These are phyloP conservation scores for Bradypus variegatus DNA, from an alignment of 2,797 vertebrate genomes.

Conservation along the genomic window DNA sequence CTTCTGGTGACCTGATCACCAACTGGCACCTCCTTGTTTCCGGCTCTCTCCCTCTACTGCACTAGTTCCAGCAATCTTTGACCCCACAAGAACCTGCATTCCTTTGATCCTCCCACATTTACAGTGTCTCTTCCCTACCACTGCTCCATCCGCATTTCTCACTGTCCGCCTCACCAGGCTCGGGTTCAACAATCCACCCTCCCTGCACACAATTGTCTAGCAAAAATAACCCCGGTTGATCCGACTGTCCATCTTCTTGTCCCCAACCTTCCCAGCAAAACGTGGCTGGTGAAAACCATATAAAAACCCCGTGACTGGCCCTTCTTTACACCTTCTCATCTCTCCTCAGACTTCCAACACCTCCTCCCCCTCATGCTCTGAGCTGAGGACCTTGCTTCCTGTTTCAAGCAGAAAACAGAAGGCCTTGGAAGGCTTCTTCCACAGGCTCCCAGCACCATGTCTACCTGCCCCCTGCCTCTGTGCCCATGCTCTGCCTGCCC, in stretches of 20 bases:
- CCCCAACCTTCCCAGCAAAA: not conserved
- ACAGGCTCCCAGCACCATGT: rapidly evolving
- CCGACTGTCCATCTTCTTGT: not conserved
- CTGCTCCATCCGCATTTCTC: not conserved
- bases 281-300: not conserved
- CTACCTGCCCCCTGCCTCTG: not conserved
- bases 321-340: not conserved
- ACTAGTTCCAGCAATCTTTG: not conserved
- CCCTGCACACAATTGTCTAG: not conserved
- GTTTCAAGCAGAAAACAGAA: not conserved
- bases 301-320: not conserved
- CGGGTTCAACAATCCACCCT: not conserved
- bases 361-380: not conserved
- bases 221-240: not conserved
- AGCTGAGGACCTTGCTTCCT: not conserved
- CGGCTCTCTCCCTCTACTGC: not conserved
- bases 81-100: too few relatives aligned
- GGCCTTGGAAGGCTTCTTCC: not conserved
- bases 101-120: not conserved
- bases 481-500: not conserved
- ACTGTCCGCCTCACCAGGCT: not conserved
- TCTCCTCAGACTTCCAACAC: not conserved
- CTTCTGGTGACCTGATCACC: not conserved
- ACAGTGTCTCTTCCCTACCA: not conserved
- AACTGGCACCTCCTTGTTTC: not conserved